Evolutionary conservation across 2,888 invertebrate species (phyloP), one percentile per base, ranked within the genome.

Genomic region (Macaria notata): DNA sequence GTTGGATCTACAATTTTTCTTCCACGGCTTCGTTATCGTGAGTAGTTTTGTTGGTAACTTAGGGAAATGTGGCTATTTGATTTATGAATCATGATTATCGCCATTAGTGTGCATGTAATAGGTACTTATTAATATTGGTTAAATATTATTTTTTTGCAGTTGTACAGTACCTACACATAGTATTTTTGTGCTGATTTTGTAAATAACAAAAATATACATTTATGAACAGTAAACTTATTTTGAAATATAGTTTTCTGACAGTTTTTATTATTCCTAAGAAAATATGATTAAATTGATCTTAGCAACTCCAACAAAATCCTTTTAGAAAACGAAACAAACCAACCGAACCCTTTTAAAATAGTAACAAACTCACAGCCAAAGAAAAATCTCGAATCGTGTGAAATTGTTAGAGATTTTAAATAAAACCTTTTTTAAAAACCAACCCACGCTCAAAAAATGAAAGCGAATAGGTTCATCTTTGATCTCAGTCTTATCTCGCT

Each of bases 401-500:
- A 63, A 54, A 62, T 60, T 59, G 52, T 57, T 63, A 56, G 30
- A 54, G n/a, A 47, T 31, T 58, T 53, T 46, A 51, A 59, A 56
- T 54, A 48, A 50, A 56, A 39, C 31, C 44, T 54, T 59, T 41
- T 54, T 54, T 43, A 43, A 49, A 7, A 56, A 56, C 56, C 46
- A 4, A 54, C 46, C 50, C 46, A 41, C 48, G 49, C 50, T 53
- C 43, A 56, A 54, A 62, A 63, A 49, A 51, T 45, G 31, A 57
- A 57, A 61, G 45, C 39, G 46, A 52, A 56, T 56, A 59, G 56
- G 50, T 56, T 59, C 52, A 64, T 62, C 54, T 63, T 64, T 66
- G 60, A 67, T 65, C 65, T 62, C 45, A 52, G 60, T 61, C 59
- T 63, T 65, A 63, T 61, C 64, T 54, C 62, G 61, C 50, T 61